These are phyloP conservation scores for Colletes gigas DNA, from an alignment of 1,140 invertebrate species.

Conservation along the genomic window DNA sequence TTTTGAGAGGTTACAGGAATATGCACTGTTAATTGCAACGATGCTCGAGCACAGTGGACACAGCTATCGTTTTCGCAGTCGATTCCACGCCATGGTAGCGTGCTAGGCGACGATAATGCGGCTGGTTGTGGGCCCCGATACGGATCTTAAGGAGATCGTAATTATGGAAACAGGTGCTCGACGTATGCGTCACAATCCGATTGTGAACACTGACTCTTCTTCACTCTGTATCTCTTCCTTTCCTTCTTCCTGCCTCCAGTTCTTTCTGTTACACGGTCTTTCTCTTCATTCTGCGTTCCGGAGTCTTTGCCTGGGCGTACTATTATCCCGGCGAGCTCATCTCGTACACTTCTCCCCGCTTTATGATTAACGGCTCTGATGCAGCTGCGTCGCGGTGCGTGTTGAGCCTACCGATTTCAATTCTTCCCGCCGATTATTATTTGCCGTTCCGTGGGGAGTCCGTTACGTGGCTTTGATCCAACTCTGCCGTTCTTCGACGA, in stretches of 20 bases:
- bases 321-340: conserved; percentile 46
- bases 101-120: conserved; percentile 42
- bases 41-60: background rate
- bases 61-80: conserved; percentile 52
- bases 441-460: conserved; percentile 9
- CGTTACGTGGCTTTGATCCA: conserved; percentile 5
- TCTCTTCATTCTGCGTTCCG: background rate
- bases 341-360: conserved; percentile 6
- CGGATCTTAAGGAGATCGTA: conserved; percentile 61
- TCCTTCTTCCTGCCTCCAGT: background rate
- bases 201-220: conserved; percentile 54
- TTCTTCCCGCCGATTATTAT: conserved; percentile 52
- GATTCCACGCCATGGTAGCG: conserved; percentile 36
- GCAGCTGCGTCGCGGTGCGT: conserved; percentile 55
- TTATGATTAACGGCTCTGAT: conserved; percentile 58
- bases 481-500: too few species aligned
- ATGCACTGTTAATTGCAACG: conserved; percentile 54
- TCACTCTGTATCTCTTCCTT: background rate
- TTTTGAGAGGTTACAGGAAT: too few species aligned
- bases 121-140: conserved; percentile 50
- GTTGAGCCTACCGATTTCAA: conserved; percentile 49
- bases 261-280: conserved; percentile 8
- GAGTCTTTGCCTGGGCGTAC: conserved; percentile 10
- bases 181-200: conserved; percentile 66
- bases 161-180: conserved; percentile 74